Base-by-base conservation (phyloP, 1,140 invertebrate species). In the Drosophila suzukii region DNA sequence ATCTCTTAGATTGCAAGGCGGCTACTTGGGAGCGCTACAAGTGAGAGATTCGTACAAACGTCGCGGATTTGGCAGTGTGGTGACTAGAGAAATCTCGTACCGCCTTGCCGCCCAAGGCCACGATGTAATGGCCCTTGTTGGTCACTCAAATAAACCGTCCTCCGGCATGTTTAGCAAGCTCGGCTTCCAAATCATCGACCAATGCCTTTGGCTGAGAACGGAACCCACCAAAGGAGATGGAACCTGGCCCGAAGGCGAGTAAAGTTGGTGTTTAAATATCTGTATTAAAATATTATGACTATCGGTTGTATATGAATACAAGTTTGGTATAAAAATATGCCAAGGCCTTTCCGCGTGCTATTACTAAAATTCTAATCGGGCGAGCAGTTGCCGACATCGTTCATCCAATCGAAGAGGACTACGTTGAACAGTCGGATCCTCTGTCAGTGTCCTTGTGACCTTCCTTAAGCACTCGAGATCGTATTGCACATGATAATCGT, bases 21-120 rank as follows among this genome's bases (percentile, higher is more conserved):
- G 93, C 8, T 82, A 75, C n/a, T 36, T 93, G 41, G 93, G 91
- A 1, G 77, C 92, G 0, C 55, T 93, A 12, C 92, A 93, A 66
- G 92, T 92, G 2, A 73, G 73, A 5, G 61, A 75, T 6, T 60
- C 80, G 2, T 67, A 93, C 24, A 79, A 90, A 30, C 71, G 91
- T 36, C 90, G 79, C 1, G 92, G 92, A n/a, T 91, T 93, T 36
- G 93, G 91, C 30, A 81, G 61, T 20, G 34, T 93, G 11, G 84
- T 93, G 11, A 77, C 88, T 6, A 74, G 74, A 56, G 79, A 80
- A n/a, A 81, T 92, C 3, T 58, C 88, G 0, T 75, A 81, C 39
- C 70, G 83, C 4, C 77, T 93, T 6, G 92, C 90, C 3, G 66
- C 75, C 15, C 56, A 84, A 12, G 92, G 91, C 3, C 66, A 90